Conservation (phyloP, 1,140 invertebrate genomes). For the Pogonognathellus flavescens region DNA sequence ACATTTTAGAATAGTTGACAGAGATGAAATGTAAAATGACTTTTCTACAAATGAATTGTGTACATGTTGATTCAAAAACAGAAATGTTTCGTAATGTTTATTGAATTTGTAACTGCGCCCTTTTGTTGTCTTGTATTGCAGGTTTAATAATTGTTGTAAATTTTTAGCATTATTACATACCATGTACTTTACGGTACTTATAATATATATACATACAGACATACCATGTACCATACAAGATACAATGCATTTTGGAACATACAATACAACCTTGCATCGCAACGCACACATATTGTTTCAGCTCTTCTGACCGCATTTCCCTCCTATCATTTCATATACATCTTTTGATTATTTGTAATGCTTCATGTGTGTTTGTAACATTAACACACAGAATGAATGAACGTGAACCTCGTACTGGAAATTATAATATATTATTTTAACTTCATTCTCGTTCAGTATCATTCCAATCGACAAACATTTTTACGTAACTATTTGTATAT, state of each 20-base stretch:
- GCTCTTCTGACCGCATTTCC: constrained; percentile 43
- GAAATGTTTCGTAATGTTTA: constrained; percentile 43
- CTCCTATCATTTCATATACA: constrained; percentile 26
- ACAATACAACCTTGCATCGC: constrained; percentile 39
- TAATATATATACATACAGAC: constrained; percentile 1
- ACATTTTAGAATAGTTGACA: neutral
- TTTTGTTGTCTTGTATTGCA: constrained; percentile 51
- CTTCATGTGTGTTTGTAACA: neutral
- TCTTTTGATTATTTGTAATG: constrained; percentile 31
- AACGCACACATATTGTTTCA: constrained; percentile 38
- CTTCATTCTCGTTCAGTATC: constrained; percentile 12
- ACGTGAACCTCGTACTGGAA: constrained; percentile 36
- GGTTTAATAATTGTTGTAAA: constrained; percentile 34
- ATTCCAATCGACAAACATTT: constrained; percentile 43
- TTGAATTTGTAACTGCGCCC: constrained; percentile 48
- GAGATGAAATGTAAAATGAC: constrained; percentile 9
- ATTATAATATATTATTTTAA: constrained; percentile 36
- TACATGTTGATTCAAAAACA: constrained; percentile 48
- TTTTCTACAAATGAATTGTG: constrained; percentile 25
- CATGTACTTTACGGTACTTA: constrained; percentile 16
- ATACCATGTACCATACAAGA: constrained; percentile 40
- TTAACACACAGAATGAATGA: constrained; percentile 20
- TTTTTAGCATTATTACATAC: constrained; percentile 49
- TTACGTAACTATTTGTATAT: constrained; percentile 21
- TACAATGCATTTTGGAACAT: constrained; percentile 35